A percentile compares a stretch with the other conserved stretches of the same genome.
Evolutionary conservation across 2,113 vertebrate genomes (phyloP).

Genomic region (Tretioscincus oriximinensis): DNA sequence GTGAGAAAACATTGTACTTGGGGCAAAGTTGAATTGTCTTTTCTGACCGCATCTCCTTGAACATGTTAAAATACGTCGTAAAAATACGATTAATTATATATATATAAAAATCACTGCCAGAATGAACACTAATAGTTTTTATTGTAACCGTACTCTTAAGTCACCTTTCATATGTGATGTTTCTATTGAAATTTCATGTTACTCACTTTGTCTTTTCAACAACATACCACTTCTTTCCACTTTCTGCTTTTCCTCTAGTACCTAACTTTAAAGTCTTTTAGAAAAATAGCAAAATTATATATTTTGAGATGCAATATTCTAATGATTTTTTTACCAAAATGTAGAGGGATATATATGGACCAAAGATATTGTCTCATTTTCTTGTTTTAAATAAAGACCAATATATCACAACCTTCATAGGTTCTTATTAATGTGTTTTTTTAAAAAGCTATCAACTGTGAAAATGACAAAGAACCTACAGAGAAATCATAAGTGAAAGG

Average conservation of each 20-base stretch:
- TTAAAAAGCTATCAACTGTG: conserved; percentile 6
- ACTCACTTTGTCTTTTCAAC: conserved; percentile 36
- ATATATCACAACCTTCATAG: conserved; percentile 32
- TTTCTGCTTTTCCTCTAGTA: conserved; percentile 2
- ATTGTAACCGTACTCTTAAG: conserved; percentile 47
- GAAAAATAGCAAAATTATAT: too few relatives aligned
- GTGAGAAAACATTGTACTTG: conserved; percentile 39
- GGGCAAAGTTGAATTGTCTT: conserved; percentile 30
- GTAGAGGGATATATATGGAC: conserved; percentile 27
- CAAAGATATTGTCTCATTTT: conserved; percentile 53
- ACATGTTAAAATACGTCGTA: conserved; percentile 7
- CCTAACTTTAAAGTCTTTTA: background rate
- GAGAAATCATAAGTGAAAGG: background rate
- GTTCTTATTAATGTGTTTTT: background rate
- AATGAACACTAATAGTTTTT: background rate
- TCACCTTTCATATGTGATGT: conserved; percentile 43
- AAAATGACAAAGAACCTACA: background rate
- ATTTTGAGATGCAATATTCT: too few relatives aligned
- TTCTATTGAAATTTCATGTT: conserved; percentile 49
- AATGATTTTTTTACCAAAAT: too few relatives aligned
- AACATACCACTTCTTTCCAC: conserved; percentile 18
- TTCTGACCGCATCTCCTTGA: conserved; percentile 28
- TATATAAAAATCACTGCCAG: conserved; percentile 12
- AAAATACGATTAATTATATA: conserved; percentile 23
- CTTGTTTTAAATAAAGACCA: conserved; percentile 48